Base-by-base conservation (phyloP, 2,113 vertebrate species). In the Gallinago jamesoni region DNA sequence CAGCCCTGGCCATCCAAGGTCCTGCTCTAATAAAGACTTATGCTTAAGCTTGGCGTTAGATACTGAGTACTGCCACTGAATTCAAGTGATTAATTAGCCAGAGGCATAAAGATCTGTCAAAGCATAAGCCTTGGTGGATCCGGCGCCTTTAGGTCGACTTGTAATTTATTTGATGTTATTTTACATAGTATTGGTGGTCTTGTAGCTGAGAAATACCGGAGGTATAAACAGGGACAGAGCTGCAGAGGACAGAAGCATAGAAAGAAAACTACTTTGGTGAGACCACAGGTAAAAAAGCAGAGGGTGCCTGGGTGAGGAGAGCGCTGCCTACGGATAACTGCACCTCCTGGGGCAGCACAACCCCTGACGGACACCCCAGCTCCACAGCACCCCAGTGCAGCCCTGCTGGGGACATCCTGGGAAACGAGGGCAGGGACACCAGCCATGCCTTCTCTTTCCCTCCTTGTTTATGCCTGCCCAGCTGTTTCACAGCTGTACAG, bases 1-100 rank as follows among this genome's bases (percentile, higher is more conserved):
- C 3, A 0, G 48, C 21, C 12, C 33, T 50, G 39, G 45, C 43
- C 81, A 90, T 76, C 56, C n/a, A 57, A 93, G 45, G 84, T 66
- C 59, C 28, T 67, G 68, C 39, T 79, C 15, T 82, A 41, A 62
- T 59, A 57, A 62, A 84, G 66, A 43, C 48, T 87, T 84, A 30
- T 3, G 2, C 31, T 93, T 66, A 31, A 78, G 25, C 52, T 56
- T 60, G 67, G 28, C 4, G 1, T 79, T 50, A 48, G 22, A 14
- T 9, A 9, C 55, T 27, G 35, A 63, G 27, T 9, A 27, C n/a
- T 75, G 60, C 20, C 28, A 53, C n/a, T 62, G 68, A 75, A 52
- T 88, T 52, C 45, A 70, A 74, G 37, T 28, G 47, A 56, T 84
- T 91, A 82, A 83, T 92, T 88, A 92, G 45, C 24, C 39, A 89